phyloP scores from a whole-genome alignment of 2,113 vertebrate species.

The Scophthalmus maximus region DNA sequence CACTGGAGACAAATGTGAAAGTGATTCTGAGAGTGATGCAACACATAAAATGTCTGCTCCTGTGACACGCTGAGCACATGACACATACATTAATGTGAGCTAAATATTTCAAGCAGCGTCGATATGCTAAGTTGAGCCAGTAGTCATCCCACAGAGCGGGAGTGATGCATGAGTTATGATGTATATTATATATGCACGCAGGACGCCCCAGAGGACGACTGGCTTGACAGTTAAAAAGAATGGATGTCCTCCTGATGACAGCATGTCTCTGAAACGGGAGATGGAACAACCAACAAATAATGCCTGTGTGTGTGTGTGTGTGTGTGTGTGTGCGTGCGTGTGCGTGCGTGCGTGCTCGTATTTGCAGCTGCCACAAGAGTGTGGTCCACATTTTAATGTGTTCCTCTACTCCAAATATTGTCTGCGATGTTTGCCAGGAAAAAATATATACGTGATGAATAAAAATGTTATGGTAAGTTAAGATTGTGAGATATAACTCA shows the following conservation, averaged over 20 bases:
- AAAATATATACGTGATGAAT: too few species aligned
- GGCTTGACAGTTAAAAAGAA: slow-evolving; percentile 37
- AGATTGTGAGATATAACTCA: neutral
- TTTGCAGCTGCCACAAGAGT: slow-evolving; percentile 5
- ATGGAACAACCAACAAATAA: slow-evolving; percentile 31
- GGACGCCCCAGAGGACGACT: slow-evolving; percentile 45
- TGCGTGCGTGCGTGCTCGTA: too few species aligned
- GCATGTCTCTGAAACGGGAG: slow-evolving; percentile 28
- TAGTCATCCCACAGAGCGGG: slow-evolving; percentile 3
- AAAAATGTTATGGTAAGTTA: neutral
- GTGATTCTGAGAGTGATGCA: neutral
- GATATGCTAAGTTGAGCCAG: slow-evolving; percentile 25
- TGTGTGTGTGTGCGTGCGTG: slow-evolving; percentile 9
- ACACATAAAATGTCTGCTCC: neutral
- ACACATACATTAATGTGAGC: neutral
- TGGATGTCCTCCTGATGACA: slow-evolving; percentile 53
- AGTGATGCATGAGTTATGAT: slow-evolving; percentile 39
- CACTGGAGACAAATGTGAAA: neutral
- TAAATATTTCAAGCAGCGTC: slow-evolving; percentile 12
- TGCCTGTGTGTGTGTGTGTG: slow-evolving; percentile 8
- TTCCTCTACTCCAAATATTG: neutral
- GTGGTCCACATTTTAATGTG: slow-evolving; percentile 16
- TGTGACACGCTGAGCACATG: neutral
- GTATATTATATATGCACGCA: slow-evolving; percentile 30
- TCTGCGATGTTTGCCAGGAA: neutral